Percentiles rank a stretch among this genome's conserved stretches.
These are phyloP conservation scores for Tychaedon coryphoeus DNA, from an alignment of 2,113 vertebrate species.

Conservation along the genomic window DNA sequence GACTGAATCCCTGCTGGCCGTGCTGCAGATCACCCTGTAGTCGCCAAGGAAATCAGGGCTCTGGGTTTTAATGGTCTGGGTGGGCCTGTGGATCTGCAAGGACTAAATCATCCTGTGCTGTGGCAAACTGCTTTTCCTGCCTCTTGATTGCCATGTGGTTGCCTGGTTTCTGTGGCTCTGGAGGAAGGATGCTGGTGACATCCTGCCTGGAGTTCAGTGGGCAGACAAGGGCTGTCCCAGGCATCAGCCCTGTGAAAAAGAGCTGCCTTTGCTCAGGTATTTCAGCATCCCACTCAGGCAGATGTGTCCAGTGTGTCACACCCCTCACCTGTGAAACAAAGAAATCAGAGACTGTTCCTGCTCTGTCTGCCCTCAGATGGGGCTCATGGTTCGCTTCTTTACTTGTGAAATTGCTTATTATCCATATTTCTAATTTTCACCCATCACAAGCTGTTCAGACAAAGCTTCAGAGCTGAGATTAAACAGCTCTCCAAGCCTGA, in stretches of 20 bases:
- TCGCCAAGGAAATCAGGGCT: conserved; percentile 66
- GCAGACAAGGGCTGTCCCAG: conserved; percentile 79
- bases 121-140: conserved; percentile 69
- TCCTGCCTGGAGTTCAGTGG: conserved; percentile 74
- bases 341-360: neutral
- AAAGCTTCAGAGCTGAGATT: neutral
- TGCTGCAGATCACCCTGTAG: conserved; percentile 70
- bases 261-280: conserved; percentile 70
- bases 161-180: conserved; percentile 65
- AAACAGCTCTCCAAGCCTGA: neutral
- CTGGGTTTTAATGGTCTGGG: conserved; percentile 52
- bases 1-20: conserved; percentile 51
- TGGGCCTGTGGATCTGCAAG: conserved; percentile 69
- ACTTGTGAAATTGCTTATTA: neutral
- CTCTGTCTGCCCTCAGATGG: neutral
- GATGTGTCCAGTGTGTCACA: conserved; percentile 60
- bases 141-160: conserved; percentile 57
- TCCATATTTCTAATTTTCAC: neutral
- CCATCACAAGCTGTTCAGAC: neutral
- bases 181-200: conserved; percentile 76
- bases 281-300: conserved; percentile 73
- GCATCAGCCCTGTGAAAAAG: conserved; percentile 73
- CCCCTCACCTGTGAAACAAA: conserved; percentile 54
- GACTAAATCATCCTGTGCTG: conserved; percentile 61
- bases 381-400: neutral